Evolutionary conservation across 1,140 invertebrate genomes (phyloP).

Genomic region (Druon quercuslanigerum): DNA sequence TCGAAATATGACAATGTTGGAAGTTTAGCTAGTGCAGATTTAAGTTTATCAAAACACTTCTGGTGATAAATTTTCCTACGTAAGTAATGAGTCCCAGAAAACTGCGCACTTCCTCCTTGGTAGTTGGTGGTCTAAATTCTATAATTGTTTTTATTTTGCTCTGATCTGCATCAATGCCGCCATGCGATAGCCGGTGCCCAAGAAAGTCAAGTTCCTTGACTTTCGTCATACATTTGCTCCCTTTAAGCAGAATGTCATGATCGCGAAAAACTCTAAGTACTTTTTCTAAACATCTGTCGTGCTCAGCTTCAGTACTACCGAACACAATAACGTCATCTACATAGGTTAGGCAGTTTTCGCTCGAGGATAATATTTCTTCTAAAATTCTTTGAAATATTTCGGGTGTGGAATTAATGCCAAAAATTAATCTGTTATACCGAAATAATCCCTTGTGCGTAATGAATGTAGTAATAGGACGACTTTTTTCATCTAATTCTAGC

Average conservation of each 20-base stretch:
- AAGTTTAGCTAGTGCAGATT: no score
- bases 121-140: constrained; percentile 46
- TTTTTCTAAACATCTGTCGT: neutral
- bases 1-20: no score
- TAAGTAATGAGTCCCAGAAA: constrained; percentile 61
- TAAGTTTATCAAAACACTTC: no score
- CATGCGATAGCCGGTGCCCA: constrained; percentile 49
- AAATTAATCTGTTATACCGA: constrained; percentile 42
- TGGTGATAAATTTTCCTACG: constrained; percentile 59
- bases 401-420: constrained; percentile 21
- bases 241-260: constrained; percentile 18
- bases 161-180: constrained; percentile 50
- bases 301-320: neutral
- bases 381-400: constrained; percentile 5
- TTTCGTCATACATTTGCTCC: constrained; percentile 41
- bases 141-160: constrained; percentile 47
- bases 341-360: neutral
- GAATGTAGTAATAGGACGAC: constrained; percentile 40
- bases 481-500: constrained; percentile 52
- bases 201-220: constrained; percentile 53
- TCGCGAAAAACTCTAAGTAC: neutral
- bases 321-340: constrained; percentile 13
- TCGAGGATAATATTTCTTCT: neutral
- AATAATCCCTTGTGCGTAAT: constrained; percentile 47
- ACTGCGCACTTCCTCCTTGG: constrained; percentile 56